Percentiles rank a stretch among this genome's conserved stretches.
phyloP scores from a whole-genome alignment of 92 coral and sea anemone genomes.

The Zoanthus sociatus region DNA sequence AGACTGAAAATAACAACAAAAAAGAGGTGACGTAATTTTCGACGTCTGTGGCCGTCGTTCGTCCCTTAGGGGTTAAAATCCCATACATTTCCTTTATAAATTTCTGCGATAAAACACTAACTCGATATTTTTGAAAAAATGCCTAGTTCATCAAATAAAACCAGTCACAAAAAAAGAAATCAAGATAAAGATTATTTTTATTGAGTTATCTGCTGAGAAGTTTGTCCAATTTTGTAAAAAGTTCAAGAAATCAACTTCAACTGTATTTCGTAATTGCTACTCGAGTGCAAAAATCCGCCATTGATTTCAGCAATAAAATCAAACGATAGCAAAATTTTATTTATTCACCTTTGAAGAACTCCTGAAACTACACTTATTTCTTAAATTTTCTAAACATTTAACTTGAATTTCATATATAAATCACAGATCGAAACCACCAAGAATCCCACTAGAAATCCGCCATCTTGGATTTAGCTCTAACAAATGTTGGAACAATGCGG shows the following conservation, averaged over 20 bases:
- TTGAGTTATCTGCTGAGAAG: no score
- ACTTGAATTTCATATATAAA: background rate
- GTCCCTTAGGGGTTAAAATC: no score
- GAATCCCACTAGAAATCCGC: background rate
- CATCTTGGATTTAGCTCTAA: constrained; percentile 20
- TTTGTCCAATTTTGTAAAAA: no score
- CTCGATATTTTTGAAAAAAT: background rate
- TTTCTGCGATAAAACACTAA: background rate
- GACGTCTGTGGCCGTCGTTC: no score
- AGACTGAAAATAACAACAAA: no score
- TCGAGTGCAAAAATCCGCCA: background rate
- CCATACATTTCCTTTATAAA: constrained; percentile 30
- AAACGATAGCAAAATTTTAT: background rate
- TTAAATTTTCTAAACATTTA: no score
- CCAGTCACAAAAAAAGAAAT: background rate
- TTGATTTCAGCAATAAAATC: constrained; percentile 5
- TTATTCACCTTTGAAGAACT: background rate
- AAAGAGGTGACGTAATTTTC: no score
- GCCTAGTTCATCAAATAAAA: background rate
- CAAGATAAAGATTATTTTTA: no score
- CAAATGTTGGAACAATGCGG: constrained; percentile 2
- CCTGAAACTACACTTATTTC: background rate
- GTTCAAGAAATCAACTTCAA: background rate
- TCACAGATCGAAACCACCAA: background rate
- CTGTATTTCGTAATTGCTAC: background rate